Evolutionary conservation across 2,113 vertebrate genomes (phyloP).

Genomic region (Ceratotherium simum): DNA sequence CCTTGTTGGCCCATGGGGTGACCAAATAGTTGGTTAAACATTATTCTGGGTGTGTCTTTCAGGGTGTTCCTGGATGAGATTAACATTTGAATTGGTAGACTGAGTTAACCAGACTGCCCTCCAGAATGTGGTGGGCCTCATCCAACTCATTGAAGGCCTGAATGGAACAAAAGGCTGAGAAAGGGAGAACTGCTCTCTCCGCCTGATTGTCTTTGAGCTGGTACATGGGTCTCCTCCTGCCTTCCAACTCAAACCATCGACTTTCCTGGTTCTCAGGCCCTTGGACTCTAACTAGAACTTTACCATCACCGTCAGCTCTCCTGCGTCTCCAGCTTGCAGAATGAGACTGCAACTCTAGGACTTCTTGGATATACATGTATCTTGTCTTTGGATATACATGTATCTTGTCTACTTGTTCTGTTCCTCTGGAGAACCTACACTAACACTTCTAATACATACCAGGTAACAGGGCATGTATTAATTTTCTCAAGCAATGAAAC

Average conservation of each 20-base stretch:
- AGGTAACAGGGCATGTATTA: not conserved
- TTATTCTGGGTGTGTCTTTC: not conserved
- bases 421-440: not conserved
- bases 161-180: not conserved
- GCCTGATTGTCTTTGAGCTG: not conserved
- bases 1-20: not conserved
- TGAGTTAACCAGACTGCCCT: not conserved
- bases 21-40: not conserved
- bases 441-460: not conserved
- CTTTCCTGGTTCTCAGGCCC: not conserved
- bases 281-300: not conserved
- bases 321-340: not conserved
- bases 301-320: not conserved
- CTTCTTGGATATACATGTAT: not conserved
- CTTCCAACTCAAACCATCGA: not conserved
- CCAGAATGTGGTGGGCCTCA: not conserved
- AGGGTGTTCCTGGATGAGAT: not conserved
- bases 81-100: not conserved
- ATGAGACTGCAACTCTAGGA: not conserved
- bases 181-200: not conserved
- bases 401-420: not conserved
- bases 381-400: not conserved
- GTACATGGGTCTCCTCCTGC: not conserved
- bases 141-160: not conserved
- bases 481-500: not conserved